Conservation (phyloP, 2,113 vertebrate species). For the Echinops telfairi region DNA sequence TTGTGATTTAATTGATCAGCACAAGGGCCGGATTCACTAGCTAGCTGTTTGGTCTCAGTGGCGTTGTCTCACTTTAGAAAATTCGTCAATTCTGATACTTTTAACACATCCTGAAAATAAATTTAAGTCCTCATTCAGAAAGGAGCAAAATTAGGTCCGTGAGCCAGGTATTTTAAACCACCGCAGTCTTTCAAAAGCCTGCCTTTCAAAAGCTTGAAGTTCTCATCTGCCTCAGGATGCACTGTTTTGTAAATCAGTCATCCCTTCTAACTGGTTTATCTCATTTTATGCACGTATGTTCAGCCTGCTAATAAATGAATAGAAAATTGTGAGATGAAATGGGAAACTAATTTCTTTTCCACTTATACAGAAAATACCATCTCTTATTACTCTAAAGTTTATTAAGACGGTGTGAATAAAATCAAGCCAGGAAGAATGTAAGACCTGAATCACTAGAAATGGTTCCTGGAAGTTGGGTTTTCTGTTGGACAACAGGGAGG, state of each 20-base stretch:
- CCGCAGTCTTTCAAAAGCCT: not conserved
- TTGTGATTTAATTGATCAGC: slow-evolving; percentile 54
- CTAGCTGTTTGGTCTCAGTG: slow-evolving; percentile 41
- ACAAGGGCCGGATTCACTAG: slow-evolving; percentile 63
- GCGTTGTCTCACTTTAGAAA: slow-evolving; percentile 73
- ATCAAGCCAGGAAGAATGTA: slow-evolving; percentile 54
- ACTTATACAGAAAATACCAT: slow-evolving; percentile 64
- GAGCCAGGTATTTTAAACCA: not conserved
- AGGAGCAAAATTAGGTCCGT: slow-evolving; percentile 54
- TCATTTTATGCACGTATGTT: not conserved
- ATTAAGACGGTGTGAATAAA: slow-evolving; percentile 39
- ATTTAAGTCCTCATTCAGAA: slow-evolving; percentile 47
- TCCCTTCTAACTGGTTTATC: slow-evolving; percentile 43
- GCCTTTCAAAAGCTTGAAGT: slow-evolving; percentile 23
- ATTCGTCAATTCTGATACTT: slow-evolving; percentile 64
- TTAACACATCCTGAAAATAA: slow-evolving; percentile 47
- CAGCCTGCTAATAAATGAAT: slow-evolving; percentile 53
- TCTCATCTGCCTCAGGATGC: slow-evolving; percentile 16
- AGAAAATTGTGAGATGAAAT: slow-evolving; percentile 61
- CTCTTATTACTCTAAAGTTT: not conserved
- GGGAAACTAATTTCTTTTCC: slow-evolving; percentile 31
- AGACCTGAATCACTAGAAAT: slow-evolving; percentile 46
- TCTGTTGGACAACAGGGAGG: not conserved
- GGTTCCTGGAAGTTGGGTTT: slow-evolving; percentile 56
- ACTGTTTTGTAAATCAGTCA: slow-evolving; percentile 51